phyloP scores from a whole-genome alignment of 2,113 vertebrate genomes.

The Neotoma lepida region DNA sequence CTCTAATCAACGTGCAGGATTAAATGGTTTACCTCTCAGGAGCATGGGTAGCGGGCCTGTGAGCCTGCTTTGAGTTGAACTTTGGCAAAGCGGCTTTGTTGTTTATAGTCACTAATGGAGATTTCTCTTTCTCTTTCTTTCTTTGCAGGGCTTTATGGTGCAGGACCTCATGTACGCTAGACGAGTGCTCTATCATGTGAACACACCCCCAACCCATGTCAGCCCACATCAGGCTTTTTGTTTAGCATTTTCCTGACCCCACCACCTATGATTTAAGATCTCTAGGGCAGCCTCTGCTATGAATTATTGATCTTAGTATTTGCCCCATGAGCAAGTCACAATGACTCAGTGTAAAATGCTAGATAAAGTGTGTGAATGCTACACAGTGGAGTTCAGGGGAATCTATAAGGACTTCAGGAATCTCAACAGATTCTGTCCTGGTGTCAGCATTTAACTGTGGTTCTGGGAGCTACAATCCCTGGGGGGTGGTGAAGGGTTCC shows the following conservation, averaged over 20 bases:
- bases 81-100: not conserved
- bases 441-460: not conserved
- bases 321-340: conserved; percentile 4
- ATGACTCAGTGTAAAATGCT: not conserved
- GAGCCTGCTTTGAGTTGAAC: not conserved
- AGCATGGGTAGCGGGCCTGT: not conserved
- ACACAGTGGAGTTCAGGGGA: not conserved
- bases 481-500: not conserved
- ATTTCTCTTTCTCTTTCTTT: not conserved
- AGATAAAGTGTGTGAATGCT: not conserved
- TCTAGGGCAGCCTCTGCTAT: not conserved
- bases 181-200: not conserved
- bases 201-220: too few relatives aligned
- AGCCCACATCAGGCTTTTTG: not conserved
- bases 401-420: not conserved
- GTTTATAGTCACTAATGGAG: not conserved
- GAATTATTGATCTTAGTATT: conserved; percentile 16
- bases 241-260: not conserved
- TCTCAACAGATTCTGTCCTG: not conserved
- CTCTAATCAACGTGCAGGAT: not conserved
- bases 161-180: not conserved
- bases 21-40: not conserved
- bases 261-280: not conserved
- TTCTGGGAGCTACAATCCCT: not conserved
- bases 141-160: not conserved